phyloP scores from a whole-genome alignment of 53 echinoderm and acorn worm species.

The Temnopleurus reevesii region DNA sequence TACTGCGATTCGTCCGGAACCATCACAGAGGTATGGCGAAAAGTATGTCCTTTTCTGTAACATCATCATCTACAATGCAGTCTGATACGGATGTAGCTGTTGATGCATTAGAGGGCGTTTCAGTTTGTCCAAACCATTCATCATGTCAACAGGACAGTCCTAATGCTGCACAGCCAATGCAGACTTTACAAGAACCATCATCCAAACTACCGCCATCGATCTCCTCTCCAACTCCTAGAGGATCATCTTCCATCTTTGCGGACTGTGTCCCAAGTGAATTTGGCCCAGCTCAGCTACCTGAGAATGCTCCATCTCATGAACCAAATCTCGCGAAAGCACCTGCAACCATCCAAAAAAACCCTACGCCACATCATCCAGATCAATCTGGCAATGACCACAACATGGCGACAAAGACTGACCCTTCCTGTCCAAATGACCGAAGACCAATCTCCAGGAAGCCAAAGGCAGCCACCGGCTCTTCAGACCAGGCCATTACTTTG shows the following conservation, averaged over 20 bases:
- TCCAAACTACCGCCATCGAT: background rate
- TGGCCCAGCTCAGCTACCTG: background rate
- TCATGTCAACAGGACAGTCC: background rate
- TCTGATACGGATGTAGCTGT: background rate
- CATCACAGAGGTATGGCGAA: conserved; percentile 9
- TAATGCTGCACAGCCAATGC: background rate
- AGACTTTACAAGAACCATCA: background rate
- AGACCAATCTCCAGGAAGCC: background rate
- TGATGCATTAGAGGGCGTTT: background rate
- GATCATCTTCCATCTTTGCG: background rate
- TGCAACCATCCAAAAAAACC: background rate
- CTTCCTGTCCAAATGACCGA: background rate
- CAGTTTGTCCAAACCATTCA: background rate
- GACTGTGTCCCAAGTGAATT: background rate
- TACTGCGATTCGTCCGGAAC: conserved; percentile 44
- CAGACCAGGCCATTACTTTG: background rate
- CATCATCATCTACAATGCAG: background rate
- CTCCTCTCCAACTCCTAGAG: too few species aligned
- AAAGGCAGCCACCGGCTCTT: background rate
- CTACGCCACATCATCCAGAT: background rate
- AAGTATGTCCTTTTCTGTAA: background rate
- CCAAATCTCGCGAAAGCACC: background rate
- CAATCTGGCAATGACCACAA: background rate
- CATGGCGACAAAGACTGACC: too few species aligned
- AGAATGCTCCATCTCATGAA: background rate